These are phyloP conservation scores for Nemotelus pantherinus DNA, from an alignment of 2,888 invertebrate species.

Conservation along the genomic window DNA sequence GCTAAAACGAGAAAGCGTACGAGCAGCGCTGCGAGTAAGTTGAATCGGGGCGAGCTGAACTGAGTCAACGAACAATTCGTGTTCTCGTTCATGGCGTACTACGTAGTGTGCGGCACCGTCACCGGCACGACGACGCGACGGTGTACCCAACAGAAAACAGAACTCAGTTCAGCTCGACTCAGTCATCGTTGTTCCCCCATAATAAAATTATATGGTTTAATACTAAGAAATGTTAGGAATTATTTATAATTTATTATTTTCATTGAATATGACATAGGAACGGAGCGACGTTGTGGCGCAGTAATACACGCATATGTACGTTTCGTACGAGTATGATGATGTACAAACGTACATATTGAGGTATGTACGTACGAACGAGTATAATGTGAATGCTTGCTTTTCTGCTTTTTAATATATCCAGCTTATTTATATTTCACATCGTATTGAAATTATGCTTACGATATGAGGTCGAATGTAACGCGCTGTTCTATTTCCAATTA, in stretches of 20 bases:
- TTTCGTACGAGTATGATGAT: background rate
- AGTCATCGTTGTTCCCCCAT: conserved; percentile 42
- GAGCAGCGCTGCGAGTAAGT: background rate
- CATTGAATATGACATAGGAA: conserved; percentile 44
- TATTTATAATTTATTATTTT: conserved; percentile 48
- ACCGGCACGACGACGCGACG: too few relatives aligned
- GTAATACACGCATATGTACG: conserved; percentile 14
- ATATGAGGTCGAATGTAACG: too few relatives aligned
- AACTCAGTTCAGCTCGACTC: background rate
- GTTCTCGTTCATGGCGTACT: conserved; percentile 17
- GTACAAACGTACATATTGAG: too few relatives aligned
- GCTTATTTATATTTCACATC: too few relatives aligned
- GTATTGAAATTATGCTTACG: too few relatives aligned
- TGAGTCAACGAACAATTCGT: conserved; percentile 6
- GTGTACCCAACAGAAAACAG: conserved; percentile 28
- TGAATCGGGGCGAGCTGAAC: too few relatives aligned
- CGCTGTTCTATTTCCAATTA: too few relatives aligned
- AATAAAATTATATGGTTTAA: conserved; percentile 48
- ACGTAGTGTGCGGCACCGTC: background rate
- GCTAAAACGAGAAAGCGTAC: conserved; percentile 37
- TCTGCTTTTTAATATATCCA: conserved; percentile 19
- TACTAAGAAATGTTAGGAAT: conserved; percentile 46
- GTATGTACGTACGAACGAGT: background rate
- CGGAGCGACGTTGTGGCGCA: conserved; percentile 30
- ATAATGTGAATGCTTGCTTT: background rate